phyloP scores from a whole-genome alignment of 2,888 invertebrate genomes.

The Copidosoma aretas region DNA sequence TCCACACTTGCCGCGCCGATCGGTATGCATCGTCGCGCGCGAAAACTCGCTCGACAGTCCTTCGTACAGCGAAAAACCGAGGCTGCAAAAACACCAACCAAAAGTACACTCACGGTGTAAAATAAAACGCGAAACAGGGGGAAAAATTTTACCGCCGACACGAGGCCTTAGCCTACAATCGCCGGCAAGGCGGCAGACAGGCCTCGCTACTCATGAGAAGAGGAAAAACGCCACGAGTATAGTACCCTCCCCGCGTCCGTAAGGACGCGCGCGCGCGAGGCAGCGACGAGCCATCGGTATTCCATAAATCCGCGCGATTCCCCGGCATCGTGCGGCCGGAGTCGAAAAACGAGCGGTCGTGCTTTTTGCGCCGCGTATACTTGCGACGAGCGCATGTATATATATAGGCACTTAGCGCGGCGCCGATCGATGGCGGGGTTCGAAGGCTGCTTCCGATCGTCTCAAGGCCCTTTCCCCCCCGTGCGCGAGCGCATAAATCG shows the following conservation, averaged over 20 bases:
- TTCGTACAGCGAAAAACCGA: neutral
- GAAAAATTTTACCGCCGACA: neutral
- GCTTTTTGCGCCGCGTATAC: too few species aligned
- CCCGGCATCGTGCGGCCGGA: neutral
- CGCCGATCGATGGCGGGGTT: conserved; percentile 12
- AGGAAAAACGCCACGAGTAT: too few species aligned
- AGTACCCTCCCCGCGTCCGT: too few species aligned
- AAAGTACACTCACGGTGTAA: neutral
- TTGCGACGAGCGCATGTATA: too few species aligned
- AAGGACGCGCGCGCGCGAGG: too few species aligned
- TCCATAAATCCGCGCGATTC: neutral
- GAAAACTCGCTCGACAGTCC: neutral
- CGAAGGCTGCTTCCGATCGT: conserved; percentile 49
- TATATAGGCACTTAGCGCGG: neutral
- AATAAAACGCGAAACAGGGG: neutral
- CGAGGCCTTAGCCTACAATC: conserved; percentile 23
- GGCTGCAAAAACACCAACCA: neutral
- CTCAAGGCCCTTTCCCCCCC: conserved; percentile 46
- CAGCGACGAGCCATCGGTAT: too few species aligned
- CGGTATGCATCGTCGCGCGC: too few species aligned
- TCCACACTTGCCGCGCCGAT: neutral
- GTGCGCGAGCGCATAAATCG: conserved; percentile 2
- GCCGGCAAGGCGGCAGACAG: neutral
- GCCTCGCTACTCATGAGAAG: too few species aligned
- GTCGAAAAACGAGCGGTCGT: neutral